Evolutionary conservation across 1,140 invertebrate genomes (phyloP), one percentile per base, ranked within the genome.

Genomic region (Lepidurus apus): DNA sequence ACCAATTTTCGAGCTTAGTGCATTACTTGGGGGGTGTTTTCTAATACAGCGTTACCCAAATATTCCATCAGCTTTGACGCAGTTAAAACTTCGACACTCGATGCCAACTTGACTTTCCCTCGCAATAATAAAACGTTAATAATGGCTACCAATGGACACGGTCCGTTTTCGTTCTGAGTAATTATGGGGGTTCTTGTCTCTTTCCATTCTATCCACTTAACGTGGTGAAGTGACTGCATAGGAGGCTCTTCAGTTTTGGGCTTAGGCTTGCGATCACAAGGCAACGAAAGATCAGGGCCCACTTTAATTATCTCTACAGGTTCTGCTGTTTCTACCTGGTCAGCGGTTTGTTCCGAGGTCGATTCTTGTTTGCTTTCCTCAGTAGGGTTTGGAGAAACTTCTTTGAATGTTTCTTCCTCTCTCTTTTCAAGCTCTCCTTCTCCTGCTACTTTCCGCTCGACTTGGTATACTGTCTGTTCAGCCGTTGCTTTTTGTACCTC

Each of bases 161-260:
- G 89, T 26, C 89, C 89, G 86, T 90, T 90, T 78, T 87, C 87
- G 84, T 90, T 90, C 82, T 90, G 89, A 11, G 88, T 89, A 10
- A 89, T 85, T 77, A 89, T 87, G 10, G 87, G 86, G n/a, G 85
- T 83, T 79, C 84, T 84, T 53, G 81, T 83, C 21, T 83, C 83
- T 43, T 86, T 85, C 82, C 85, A 87, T 24, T 83, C 83, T n/a
- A 88, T 86, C 85, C 87, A 87, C 80, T 88, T 88, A 26, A 88
- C 83, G 78, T 87, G 85, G 81, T 88, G 87, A 11, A 83, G 80
- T 1, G 81, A 82, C 76, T 81, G 76, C 11, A 79, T 45, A 47
- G 79, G 79, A 44, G 78, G 74, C 11, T 45, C 44, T 45, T 77
- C 76, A 17, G 21, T 65, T 21, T 65, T 65, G 1, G 53, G 53